Base-by-base conservation (phyloP, 2,113 vertebrate genomes). In the Fulica atra region DNA sequence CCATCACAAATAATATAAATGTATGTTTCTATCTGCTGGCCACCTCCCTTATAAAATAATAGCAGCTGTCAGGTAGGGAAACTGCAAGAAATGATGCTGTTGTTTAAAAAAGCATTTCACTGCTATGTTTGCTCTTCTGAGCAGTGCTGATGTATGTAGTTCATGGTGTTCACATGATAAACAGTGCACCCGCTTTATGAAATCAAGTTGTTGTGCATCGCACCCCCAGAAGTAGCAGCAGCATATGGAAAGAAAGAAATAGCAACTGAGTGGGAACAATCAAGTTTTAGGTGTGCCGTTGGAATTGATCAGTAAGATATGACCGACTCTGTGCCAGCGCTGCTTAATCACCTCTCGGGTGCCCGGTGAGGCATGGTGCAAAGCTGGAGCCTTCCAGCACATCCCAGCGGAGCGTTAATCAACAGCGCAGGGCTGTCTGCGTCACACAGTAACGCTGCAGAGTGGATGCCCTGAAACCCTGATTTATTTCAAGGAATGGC, bases 1-100 rank as follows among this genome's bases (percentile, higher is more conserved):
- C 68, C 33, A 23, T 95, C 82, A 78, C 79, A 96, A 93, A 90
- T 93, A 93, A 91, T 78, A 92, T 56, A 92, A 90, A 94, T 83
- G 51, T 88, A 86, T 78, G 79, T 88, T 88, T 93, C 71, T 93
- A 26, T 90, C 85, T 93, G 60, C 64, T 51, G 66, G 59, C 71
- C 35, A 51, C 63, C 71, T 86, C 23, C 46, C 60, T 77, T 68
- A 73, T 63, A 88, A 95, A 96, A 90, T 86, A 96, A 93, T 86
- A 92, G 68, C 44, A 88, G 25, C 82, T 92, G 94, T 92, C 94
- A 95, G 51, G 76, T 56, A 81, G 38, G 19, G 20, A 83, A 88
- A 16, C 36, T 86, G 31, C 29, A 90, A 82, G 68, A 73, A 95
- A 89, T 83, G 14, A 88, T 87, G 38, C 11, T 71, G 57, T 54